A percentile compares a stretch with the other conserved stretches of the same genome.
Evolutionary conservation across 2,797 vertebrate species (phyloP).

Genomic region (Micromesistius poutassou): DNA sequence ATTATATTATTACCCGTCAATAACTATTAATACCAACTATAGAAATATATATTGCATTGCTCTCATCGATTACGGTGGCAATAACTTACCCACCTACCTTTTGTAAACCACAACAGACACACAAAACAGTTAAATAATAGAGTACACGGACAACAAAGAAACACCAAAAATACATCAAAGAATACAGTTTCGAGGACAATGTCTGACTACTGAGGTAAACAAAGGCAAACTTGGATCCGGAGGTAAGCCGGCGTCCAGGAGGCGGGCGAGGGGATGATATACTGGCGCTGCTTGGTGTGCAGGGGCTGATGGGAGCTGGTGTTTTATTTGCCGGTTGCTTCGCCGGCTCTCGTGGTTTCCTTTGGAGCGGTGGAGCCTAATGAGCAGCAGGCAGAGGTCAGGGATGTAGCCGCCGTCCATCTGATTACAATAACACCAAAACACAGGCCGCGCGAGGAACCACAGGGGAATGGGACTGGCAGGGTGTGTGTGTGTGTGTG

Average conservation of each 20-base stretch:
- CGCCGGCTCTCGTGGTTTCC: slow-evolving; percentile 57
- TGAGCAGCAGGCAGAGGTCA: slow-evolving; percentile 73
- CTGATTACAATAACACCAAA: slow-evolving; percentile 72
- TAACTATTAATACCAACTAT: no score
- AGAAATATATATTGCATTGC: no score
- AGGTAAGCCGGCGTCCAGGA: slow-evolving; percentile 60
- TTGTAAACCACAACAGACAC: no score
- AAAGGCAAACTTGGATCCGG: slow-evolving; percentile 52
- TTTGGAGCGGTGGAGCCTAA: slow-evolving; percentile 72
- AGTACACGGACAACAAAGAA: not conserved
- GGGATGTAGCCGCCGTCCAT: slow-evolving; percentile 61
- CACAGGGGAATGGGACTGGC: slow-evolving; percentile 31
- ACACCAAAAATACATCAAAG: slow-evolving; percentile 32
- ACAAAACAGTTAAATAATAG: not conserved
- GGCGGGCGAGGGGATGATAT: no score
- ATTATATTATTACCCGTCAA: no score
- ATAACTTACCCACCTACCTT: no score
- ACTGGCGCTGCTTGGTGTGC: slow-evolving; percentile 37
- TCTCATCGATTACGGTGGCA: no score
- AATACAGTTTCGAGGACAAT: not conserved
- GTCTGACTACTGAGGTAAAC: slow-evolving; percentile 49
- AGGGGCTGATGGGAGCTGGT: slow-evolving; percentile 59
- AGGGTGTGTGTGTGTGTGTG: slow-evolving; percentile 55
- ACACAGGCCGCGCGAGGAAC: slow-evolving; percentile 23
- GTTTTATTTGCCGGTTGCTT: slow-evolving; percentile 59